Percentiles rank a stretch among this genome's conserved stretches.
Evolutionary conservation across 2,113 vertebrate genomes (phyloP).

Genomic region (Capra hircus): DNA sequence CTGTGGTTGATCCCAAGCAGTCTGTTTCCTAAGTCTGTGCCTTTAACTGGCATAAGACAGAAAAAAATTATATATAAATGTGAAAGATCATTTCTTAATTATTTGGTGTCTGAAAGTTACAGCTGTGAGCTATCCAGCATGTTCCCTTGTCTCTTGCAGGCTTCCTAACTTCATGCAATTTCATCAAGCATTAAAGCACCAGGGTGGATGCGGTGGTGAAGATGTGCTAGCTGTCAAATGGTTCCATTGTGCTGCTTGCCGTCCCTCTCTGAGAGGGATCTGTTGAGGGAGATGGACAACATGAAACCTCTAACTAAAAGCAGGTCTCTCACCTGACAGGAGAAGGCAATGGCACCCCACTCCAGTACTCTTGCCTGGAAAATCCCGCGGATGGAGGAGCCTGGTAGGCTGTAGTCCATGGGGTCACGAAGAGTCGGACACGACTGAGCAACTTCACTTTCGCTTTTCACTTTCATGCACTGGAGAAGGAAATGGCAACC

Average conservation of each 20-base stretch:
- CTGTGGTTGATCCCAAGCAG: neutral
- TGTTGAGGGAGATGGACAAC: neutral
- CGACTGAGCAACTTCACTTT: no score
- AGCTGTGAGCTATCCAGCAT: neutral
- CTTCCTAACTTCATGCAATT: neutral
- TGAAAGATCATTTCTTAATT: neutral
- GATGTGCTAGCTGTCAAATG: neutral
- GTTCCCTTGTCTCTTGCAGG: neutral
- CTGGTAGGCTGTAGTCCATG: no score
- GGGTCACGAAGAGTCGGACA: no score
- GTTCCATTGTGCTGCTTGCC: neutral
- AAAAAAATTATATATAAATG: neutral
- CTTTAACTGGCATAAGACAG: neutral
- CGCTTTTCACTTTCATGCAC: no score
- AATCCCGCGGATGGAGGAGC: no score
- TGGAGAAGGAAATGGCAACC: no score
- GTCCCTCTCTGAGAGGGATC: neutral
- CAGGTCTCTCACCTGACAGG: conserved; percentile 33
- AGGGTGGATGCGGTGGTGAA: neutral
- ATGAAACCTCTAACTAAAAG: conserved; percentile 43
- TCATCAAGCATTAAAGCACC: neutral
- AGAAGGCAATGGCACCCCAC: no score
- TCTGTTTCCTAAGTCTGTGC: neutral
- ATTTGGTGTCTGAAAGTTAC: neutral
- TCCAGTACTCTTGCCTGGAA: no score